Percentiles rank a stretch among this genome's conserved stretches.
phyloP scores from a whole-genome alignment of 2,113 vertebrate species.

The Pogonocichla stellata region DNA sequence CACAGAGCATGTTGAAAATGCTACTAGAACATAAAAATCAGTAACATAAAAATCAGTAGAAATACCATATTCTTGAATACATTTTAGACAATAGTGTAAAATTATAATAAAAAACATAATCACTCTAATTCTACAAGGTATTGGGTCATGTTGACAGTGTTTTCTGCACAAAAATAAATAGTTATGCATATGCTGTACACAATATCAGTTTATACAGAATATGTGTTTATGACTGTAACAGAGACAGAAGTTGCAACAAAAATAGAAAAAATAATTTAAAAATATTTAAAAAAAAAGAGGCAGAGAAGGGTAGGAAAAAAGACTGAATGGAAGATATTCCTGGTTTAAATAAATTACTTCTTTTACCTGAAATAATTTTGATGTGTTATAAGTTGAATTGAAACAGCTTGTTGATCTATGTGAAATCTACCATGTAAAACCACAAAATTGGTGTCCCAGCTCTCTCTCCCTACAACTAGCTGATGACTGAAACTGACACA shows the following conservation, averaged over 20 bases:
- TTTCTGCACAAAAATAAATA: background rate
- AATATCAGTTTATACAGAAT: background rate
- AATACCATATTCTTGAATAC: background rate
- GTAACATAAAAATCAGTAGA: background rate
- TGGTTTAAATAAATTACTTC: background rate
- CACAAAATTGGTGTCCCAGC: accelerated
- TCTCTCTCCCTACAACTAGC: background rate
- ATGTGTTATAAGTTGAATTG: background rate
- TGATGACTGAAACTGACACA: background rate
- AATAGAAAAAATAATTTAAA: background rate
- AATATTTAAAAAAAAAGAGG: background rate
- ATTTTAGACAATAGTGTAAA: background rate
- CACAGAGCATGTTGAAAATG: background rate
- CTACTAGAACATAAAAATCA: background rate
- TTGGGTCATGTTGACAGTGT: background rate
- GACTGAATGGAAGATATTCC: background rate
- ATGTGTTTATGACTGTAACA: background rate
- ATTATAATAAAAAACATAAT: background rate
- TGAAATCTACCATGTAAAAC: background rate
- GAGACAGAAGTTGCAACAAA: background rate
- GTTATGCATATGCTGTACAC: background rate
- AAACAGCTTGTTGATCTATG: background rate
- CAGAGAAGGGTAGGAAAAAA: background rate
- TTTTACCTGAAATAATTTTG: background rate
- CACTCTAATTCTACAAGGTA: background rate